These are phyloP conservation scores for Eremophila alpestris DNA, from an alignment of 2,797 vertebrate genomes.

Conservation along the genomic window DNA sequence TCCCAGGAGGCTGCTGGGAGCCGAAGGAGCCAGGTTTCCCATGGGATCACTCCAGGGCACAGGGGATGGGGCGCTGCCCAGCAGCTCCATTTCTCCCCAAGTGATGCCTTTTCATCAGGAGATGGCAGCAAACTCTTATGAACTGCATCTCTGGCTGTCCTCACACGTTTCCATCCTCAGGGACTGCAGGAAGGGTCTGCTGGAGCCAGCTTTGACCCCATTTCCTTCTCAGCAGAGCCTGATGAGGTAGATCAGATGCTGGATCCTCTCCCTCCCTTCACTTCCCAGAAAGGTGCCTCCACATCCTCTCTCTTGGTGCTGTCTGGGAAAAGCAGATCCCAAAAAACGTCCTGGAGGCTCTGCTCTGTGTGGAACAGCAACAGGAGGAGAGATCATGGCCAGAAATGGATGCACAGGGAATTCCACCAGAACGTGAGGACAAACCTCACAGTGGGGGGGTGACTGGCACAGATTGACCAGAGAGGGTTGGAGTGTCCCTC, in stretches of 20 bases:
- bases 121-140: conserved; percentile 78
- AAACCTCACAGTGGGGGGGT: not conserved
- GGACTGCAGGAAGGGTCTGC: not conserved
- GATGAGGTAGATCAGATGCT: not conserved
- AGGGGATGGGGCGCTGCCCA: not conserved
- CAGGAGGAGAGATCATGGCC: not conserved
- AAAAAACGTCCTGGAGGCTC: not conserved
- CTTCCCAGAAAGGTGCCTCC: not conserved
- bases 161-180: not conserved
- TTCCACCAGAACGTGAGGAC: not conserved
- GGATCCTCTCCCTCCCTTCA: not conserved
- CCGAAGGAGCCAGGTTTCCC: fast-evolving
- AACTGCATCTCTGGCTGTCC: not conserved
- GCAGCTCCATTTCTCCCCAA: not conserved
- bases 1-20: not conserved
- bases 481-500: not conserved
- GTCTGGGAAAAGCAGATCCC: not conserved
- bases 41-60: fast-evolving
- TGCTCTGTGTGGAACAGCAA: not conserved
- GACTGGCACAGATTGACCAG: not conserved
- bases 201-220: not conserved
- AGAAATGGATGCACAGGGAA: not conserved
- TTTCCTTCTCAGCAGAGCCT: not conserved
- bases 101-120: conserved; percentile 70
- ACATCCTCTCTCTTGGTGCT: fast-evolving